Evolutionary conservation across 2,888 invertebrate genomes (phyloP).

Genomic region (Pherbina coryleti): DNA sequence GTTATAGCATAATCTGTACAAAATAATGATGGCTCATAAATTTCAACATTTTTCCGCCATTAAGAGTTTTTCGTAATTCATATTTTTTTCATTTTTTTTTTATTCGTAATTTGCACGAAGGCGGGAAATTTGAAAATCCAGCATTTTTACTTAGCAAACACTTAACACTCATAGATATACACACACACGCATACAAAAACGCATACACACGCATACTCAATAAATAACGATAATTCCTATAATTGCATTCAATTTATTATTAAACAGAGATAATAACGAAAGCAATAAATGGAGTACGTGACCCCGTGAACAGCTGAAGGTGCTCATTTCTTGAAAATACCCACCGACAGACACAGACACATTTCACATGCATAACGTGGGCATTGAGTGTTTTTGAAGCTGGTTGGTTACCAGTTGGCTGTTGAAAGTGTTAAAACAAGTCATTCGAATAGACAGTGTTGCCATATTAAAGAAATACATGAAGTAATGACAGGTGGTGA

Average conservation of each 20-base stretch:
- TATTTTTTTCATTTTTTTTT: not conserved
- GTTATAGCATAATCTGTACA: not conserved
- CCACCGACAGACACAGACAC: not conserved
- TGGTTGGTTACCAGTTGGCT: too few species aligned
- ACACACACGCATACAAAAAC: not conserved
- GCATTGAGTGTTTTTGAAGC: too few species aligned
- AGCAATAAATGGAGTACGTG: conserved; percentile 12
- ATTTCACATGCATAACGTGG: too few species aligned
- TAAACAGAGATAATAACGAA: conserved; percentile 68
- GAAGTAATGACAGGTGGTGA: too few species aligned
- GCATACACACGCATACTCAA: conserved; percentile 53
- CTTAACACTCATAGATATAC: too few species aligned
- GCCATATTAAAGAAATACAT: too few species aligned
- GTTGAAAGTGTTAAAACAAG: too few species aligned
- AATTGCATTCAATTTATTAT: conserved; percentile 70
- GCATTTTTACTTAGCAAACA: not conserved
- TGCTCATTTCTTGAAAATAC: not conserved
- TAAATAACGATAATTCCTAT: conserved; percentile 70
- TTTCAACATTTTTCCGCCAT: not conserved
- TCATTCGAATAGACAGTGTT: too few species aligned
- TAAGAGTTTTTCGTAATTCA: not conserved
- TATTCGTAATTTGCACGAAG: not conserved
- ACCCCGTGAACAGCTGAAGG: conserved; percentile 16
- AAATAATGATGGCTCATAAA: conserved; percentile 5
- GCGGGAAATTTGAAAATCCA: conserved; percentile 10